A percentile compares a stretch with the other conserved stretches of the same genome.
Evolutionary conservation across 2,888 invertebrate species (phyloP).

Genomic region (Sinotaia quadrata): DNA sequence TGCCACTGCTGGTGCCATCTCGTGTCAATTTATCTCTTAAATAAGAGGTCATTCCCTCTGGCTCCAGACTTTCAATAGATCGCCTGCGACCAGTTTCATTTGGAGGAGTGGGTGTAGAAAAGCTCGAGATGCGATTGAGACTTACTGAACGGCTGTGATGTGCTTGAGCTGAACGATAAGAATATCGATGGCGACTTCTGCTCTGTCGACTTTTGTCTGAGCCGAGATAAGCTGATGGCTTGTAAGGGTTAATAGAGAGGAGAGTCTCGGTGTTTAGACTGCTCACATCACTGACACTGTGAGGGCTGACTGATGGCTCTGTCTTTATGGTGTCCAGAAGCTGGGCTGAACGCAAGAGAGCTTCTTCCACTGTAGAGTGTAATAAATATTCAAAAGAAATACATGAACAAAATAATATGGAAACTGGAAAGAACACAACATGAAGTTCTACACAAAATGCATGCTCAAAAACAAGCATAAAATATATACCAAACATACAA

Average conservation of each 20-base stretch:
- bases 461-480: not conserved
- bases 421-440: not conserved
- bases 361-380: slow-evolving; percentile 31
- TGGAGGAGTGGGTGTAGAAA: not conserved
- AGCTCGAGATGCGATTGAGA: not conserved
- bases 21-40: not conserved
- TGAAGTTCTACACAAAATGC: not conserved
- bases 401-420: not conserved
- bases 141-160: slow-evolving; percentile 12
- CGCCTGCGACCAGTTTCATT: slow-evolving; percentile 13
- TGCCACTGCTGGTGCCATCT: slow-evolving; percentile 1
- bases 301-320: slow-evolving; percentile 19
- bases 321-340: slow-evolving; percentile 27
- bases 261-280: slow-evolving; percentile 51
- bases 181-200: slow-evolving; percentile 19
- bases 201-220: not conserved
- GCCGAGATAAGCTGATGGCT: not conserved
- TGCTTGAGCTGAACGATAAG: not conserved
- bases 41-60: not conserved
- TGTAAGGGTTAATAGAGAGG: slow-evolving; percentile 47
- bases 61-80: slow-evolving; percentile 1
- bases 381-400: too few relatives aligned
- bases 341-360: slow-evolving; percentile 34
- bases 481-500: not conserved
- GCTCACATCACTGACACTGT: slow-evolving; percentile 50